Evolutionary conservation across 2,113 vertebrate species (phyloP).

Genomic region (Myiozetetes cayanensis): DNA sequence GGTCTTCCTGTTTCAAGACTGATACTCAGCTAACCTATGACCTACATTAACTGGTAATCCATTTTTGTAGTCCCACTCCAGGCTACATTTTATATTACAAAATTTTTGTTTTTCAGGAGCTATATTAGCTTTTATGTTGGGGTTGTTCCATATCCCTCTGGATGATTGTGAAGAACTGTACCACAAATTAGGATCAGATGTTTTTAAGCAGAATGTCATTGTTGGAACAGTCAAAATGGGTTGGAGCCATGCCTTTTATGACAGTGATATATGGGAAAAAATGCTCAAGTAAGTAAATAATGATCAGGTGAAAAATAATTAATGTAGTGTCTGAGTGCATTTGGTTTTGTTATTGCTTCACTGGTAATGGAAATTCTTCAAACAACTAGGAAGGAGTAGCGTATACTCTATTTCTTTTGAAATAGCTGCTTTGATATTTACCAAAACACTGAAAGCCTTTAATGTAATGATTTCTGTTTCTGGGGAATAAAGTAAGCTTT

Average conservation of each 20-base stretch:
- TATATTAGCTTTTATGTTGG: slow-evolving; percentile 94
- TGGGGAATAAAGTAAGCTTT: slow-evolving; percentile 20
- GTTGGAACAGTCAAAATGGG: slow-evolving; percentile 97
- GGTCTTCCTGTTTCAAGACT: background rate
- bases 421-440: background rate
- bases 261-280: slow-evolving; percentile 93
- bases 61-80: background rate
- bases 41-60: background rate
- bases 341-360: background rate
- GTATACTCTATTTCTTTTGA: background rate
- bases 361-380: background rate
- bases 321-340: background rate
- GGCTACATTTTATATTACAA: background rate
- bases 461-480: slow-evolving; percentile 19
- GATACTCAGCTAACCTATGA: background rate
- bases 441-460: background rate
- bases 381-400: background rate
- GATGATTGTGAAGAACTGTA: slow-evolving; percentile 93
- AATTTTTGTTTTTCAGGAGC: slow-evolving; percentile 82
- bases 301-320: background rate
- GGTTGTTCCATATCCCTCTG: slow-evolving; percentile 88
- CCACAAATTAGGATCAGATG: slow-evolving; percentile 88
- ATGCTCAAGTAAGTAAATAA: slow-evolving; percentile 88
- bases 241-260: slow-evolving; percentile 97
- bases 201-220: slow-evolving; percentile 96